Conservation (phyloP, 1,140 invertebrate species). For the Heliothis subflexa region DNA sequence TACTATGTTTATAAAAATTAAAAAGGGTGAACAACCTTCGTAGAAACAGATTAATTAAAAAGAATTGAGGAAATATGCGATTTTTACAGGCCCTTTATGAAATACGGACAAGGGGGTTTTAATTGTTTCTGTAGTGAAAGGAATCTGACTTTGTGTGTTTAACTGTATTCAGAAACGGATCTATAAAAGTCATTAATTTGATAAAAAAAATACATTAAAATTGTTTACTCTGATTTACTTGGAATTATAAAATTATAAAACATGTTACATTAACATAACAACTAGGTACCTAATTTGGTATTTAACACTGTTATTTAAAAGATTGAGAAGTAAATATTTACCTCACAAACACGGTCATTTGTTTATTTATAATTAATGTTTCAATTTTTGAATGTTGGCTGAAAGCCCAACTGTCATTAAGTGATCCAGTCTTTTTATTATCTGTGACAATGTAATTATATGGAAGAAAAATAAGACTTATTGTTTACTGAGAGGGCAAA, state of each 20-base stretch:
- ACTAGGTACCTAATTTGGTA: background rate
- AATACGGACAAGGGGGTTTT: constrained; percentile 12
- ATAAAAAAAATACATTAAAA: background rate
- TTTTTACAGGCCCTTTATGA: constrained; percentile 12
- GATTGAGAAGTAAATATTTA: background rate
- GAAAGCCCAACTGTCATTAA: constrained; percentile 25
- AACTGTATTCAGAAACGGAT: background rate
- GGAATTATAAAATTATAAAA: background rate
- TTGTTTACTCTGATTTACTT: constrained; percentile 6
- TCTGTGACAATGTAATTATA: background rate
- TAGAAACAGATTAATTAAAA: constrained; percentile 16
- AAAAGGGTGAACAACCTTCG: constrained; percentile 36
- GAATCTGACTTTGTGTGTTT: constrained; percentile 21
- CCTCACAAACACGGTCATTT: constrained; percentile 8
- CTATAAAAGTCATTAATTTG: background rate
- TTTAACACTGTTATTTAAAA: background rate
- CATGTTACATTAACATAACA: background rate
- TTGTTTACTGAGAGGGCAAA: background rate
- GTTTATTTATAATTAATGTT: background rate
- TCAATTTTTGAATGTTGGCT: background rate
- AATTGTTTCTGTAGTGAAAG: constrained; percentile 34
- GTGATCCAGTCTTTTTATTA: background rate
- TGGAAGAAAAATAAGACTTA: background rate
- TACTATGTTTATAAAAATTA: constrained; percentile 12
- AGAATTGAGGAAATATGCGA: constrained; percentile 41